phyloP scores from a whole-genome alignment of 2,797 vertebrate genomes.

The Allobates femoralis region DNA sequence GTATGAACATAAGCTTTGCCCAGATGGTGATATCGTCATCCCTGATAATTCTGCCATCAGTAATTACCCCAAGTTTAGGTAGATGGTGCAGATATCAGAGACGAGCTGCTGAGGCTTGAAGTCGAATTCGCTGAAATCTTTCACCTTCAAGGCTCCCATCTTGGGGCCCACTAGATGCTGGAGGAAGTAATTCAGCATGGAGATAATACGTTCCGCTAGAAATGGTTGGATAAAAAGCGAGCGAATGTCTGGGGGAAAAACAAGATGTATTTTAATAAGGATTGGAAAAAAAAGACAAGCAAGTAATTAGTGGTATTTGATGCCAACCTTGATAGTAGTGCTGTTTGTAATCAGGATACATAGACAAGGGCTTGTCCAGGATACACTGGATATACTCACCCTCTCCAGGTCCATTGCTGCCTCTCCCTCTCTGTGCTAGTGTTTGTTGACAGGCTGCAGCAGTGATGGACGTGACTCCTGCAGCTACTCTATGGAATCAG shows the following conservation, averaged over 20 bases:
- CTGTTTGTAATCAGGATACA: too few species aligned
- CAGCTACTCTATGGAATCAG: too few species aligned
- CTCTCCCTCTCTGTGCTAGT: too few species aligned
- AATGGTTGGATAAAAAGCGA: constrained; percentile 95
- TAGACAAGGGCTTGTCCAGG: too few species aligned
- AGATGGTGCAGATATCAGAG: constrained; percentile 98
- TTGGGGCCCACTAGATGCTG: constrained; percentile 97
- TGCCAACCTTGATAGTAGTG: too few species aligned
- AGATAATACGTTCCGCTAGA: constrained; percentile 96
- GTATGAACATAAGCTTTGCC: neutral
- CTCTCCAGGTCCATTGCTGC: too few species aligned
- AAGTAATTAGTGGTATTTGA: too few species aligned
- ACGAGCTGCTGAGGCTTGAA: constrained; percentile 98
- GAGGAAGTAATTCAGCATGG: constrained; percentile 98
- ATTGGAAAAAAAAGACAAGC: neutral
- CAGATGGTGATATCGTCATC: neutral
- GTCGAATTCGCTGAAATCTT: constrained; percentile 99
- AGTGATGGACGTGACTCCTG: too few species aligned
- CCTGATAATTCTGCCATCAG: neutral
- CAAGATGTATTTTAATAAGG: neutral
- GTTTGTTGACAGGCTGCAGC: too few species aligned
- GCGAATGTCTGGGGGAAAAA: constrained; percentile 85
- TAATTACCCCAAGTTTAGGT: constrained; percentile 94
- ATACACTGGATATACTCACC: too few species aligned
- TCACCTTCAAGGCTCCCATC: constrained; percentile 98